Evolutionary conservation across 2,888 invertebrate genomes (phyloP), one percentile per base, ranked within the genome.

Genomic region (Hydraecia micacea): DNA sequence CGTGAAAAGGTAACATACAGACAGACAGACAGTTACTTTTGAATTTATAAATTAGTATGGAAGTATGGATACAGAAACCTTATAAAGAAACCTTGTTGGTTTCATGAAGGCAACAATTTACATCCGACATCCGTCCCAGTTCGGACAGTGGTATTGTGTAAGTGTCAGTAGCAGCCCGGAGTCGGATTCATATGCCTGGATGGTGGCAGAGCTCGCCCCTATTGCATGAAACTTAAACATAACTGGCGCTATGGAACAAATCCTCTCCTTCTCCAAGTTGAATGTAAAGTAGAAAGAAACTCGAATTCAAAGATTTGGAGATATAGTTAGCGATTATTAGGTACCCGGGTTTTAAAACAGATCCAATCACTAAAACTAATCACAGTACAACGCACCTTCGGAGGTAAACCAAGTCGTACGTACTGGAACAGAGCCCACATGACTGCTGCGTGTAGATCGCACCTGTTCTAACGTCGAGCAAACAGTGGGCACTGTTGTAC

Each of bases 401-500:
- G 25, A 46, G 28, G 36, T 63, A 36, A 55, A 55, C 25, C 52
- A 81, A 46, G 28, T 32, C 15, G 8, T 49, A 15, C 15, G 49
- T 2, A 42, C n/a, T 15, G 46, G 46, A n/a, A 39, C 77, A 49
- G 28, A 60, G 52, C 21, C 58, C 66, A n/a, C 69, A 6, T 60
- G 65, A n/a, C 25, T 21, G 65, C 13, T 6, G 18, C n/a, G 36
- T n/a, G 55, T n/a, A 58, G n/a, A n/a, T 11, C n/a, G 18, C 58
- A 52, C n/a, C 77, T 71, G 80, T 83, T 0, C 25, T 25, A 25
- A 36, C 55, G 42, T 21, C 55, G 63, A 15, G 21, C 68, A 63
- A 42, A 46, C 68, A 60, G 15, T 49, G 13, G 28, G 7, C 28
- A 67, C 11, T 28, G 7, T 7, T 13, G 13, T 21, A 32, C 32